phyloP scores from a whole-genome alignment of 1,140 invertebrate species.

The Hylaeus volcanicus region DNA sequence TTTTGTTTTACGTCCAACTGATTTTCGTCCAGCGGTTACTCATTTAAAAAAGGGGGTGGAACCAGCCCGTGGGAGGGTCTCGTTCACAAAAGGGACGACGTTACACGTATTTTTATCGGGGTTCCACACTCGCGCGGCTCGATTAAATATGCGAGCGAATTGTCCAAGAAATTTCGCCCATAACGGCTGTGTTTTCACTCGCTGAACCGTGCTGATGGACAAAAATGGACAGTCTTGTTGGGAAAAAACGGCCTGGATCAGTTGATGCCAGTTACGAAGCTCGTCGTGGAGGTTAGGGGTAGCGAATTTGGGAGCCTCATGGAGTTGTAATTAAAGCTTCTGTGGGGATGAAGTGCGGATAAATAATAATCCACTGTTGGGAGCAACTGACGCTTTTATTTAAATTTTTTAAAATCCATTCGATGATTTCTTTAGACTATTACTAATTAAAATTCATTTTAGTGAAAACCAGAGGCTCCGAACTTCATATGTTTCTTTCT shows the following conservation, averaged over 20 bases:
- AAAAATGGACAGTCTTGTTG: background rate
- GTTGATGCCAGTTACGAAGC: no score
- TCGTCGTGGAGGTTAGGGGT: no score
- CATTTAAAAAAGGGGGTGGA: background rate
- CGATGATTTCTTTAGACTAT: no score
- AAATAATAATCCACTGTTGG: no score
- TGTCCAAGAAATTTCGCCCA: conserved; percentile 7
- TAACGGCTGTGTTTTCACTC: background rate
- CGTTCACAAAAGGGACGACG: background rate
- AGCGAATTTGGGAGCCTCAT: no score
- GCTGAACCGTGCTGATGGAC: background rate
- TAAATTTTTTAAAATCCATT: no score
- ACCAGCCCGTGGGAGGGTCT: background rate
- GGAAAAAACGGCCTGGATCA: background rate
- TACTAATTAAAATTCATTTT: no score
- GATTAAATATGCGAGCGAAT: conserved; percentile 27
- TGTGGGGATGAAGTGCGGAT: no score
- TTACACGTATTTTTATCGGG: conserved; percentile 28
- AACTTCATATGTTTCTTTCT: no score
- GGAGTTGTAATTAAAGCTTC: no score
- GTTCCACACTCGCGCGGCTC: conserved; percentile 6
- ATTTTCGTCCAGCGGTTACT: conserved; percentile 5
- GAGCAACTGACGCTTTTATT: no score
- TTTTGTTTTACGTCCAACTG: conserved; percentile 4
- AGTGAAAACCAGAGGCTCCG: no score